Conservation (phyloP, 2,113 vertebrate genomes). For the Triplophysa rosa region DNA sequence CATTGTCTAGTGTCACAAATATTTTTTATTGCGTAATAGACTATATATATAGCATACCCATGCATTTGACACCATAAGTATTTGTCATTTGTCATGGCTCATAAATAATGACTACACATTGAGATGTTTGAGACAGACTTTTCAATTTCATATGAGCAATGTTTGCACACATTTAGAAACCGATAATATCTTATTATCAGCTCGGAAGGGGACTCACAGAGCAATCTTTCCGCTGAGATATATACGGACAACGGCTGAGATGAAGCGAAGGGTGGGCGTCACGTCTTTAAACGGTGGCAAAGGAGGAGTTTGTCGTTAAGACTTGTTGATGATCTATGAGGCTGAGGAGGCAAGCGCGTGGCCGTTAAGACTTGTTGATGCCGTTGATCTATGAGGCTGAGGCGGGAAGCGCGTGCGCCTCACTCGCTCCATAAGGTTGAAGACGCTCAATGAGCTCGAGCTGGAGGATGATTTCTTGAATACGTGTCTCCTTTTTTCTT, state of each 20-base stretch:
- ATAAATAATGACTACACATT: not conserved
- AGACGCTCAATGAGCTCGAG: constrained; percentile 13
- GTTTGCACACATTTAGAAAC: constrained; percentile 44
- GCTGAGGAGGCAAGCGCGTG: constrained; percentile 48
- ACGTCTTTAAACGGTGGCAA: constrained; percentile 32
- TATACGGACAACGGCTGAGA: constrained; percentile 48
- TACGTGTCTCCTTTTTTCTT: constrained; percentile 13
- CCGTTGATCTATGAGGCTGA: constrained; percentile 53
- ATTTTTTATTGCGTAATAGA: too few relatives aligned
- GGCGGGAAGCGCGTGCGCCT: constrained; percentile 43
- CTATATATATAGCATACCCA: too few relatives aligned
- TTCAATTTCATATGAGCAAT: constrained; percentile 26
- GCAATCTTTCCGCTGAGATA: not conserved
- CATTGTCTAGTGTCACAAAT: too few relatives aligned
- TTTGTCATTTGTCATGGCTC: too few relatives aligned
- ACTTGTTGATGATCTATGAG: constrained; percentile 75
- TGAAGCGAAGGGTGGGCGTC: constrained; percentile 51
- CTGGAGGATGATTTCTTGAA: constrained; percentile 4
- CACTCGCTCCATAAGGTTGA: constrained; percentile 15
- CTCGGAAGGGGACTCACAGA: constrained; percentile 6
- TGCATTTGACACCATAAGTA: too few relatives aligned
- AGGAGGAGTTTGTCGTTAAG: constrained; percentile 57
- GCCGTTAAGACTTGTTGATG: constrained; percentile 75
- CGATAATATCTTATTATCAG: constrained; percentile 36
- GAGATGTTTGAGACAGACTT: not conserved